Evolutionary conservation across 2,113 vertebrate genomes (phyloP).

Genomic region (Scomber japonicus): DNA sequence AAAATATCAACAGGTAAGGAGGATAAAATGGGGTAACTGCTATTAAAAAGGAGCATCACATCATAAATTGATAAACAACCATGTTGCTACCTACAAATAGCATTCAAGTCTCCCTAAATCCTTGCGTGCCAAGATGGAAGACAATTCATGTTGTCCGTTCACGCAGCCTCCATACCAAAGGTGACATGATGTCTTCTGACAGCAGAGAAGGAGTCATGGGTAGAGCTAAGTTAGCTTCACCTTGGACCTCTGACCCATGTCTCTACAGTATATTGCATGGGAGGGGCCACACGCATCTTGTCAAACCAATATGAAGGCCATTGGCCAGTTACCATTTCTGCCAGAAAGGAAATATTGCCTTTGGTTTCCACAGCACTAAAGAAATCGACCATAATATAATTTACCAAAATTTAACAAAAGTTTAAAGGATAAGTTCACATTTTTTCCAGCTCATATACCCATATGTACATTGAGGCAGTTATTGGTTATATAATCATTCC

Average conservation of each 20-base stretch:
- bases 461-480: too few relatives aligned
- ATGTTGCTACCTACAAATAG: conserved; percentile 28
- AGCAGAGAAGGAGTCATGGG: conserved; percentile 65
- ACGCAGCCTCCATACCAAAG: conserved; percentile 20
- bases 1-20: conserved; percentile 68
- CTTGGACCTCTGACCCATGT: conserved; percentile 61
- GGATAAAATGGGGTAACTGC: conserved; percentile 44
- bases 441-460: too few relatives aligned
- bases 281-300: conserved; percentile 42
- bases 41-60: conserved; percentile 44
- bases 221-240: conserved; percentile 69
- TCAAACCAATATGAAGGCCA: conserved; percentile 49
- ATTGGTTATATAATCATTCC: too few relatives aligned
- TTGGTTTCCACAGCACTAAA: neutral
- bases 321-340: conserved; percentile 18
- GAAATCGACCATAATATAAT: neutral
- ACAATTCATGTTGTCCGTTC: conserved; percentile 49
- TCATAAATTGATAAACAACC: conserved; percentile 47
- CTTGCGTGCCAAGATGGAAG: conserved; percentile 45
- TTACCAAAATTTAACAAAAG: neutral
- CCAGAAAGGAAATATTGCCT: neutral
- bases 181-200: conserved; percentile 77
- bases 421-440: neutral
- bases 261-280: conserved; percentile 42
- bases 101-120: conserved; percentile 20